Evolutionary conservation across 2,797 vertebrate genomes (phyloP).

Genomic region (Spinus pinus): DNA sequence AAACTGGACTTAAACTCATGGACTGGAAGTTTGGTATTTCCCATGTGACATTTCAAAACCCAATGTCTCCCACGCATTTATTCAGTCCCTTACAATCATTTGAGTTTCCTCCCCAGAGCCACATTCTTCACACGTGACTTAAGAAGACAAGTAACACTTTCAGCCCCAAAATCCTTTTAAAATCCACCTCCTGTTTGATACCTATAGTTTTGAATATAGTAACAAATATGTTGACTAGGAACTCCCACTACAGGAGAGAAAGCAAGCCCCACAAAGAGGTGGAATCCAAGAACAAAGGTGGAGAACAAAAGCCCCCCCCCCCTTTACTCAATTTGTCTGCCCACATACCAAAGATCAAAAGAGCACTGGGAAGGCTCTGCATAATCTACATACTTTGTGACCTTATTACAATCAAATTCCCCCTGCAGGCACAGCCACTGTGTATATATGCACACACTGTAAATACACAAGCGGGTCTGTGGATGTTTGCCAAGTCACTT

Average conservation of each 20-base stretch:
- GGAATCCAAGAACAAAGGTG: conserved; percentile 25
- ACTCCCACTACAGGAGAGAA: neutral
- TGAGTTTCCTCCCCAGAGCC: neutral
- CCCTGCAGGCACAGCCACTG: neutral
- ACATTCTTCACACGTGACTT: neutral
- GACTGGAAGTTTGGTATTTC: neutral
- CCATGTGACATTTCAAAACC: neutral
- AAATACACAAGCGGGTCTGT: conserved; percentile 27
- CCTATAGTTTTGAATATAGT: neutral
- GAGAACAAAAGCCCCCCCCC: conserved; percentile 27
- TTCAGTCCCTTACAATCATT: neutral
- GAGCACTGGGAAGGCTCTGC: conserved; percentile 24
- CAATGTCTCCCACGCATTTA: accelerated
- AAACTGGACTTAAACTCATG: neutral
- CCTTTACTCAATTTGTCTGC: conserved; percentile 39
- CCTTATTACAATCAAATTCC: conserved; percentile 39
- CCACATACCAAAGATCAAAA: conserved; percentile 61
- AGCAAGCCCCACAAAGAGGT: conserved; percentile 10
- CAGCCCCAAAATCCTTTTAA: neutral
- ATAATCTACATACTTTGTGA: conserved; percentile 58
- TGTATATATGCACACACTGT: conserved; percentile 50
- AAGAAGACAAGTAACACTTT: conserved; percentile 2
- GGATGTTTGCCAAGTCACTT: conserved; percentile 52
- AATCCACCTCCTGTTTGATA: neutral
- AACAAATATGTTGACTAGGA: conserved; percentile 4